Evolutionary conservation across 2,888 invertebrate genomes (phyloP).

Genomic region (Eremobia ochroleuca): DNA sequence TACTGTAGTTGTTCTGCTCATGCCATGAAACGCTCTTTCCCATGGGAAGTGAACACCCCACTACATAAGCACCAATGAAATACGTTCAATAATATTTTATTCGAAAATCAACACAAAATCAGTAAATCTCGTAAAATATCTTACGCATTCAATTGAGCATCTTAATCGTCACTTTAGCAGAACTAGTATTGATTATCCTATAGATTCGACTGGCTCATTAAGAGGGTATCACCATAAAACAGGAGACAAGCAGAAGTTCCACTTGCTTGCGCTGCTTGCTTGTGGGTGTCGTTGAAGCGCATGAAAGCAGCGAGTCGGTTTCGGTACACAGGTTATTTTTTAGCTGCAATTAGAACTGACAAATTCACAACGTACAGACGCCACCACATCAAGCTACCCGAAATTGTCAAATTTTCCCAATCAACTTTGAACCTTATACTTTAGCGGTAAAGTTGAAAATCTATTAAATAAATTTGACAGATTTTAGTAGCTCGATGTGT

Average conservation of each 20-base stretch:
- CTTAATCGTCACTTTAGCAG: constrained; percentile 30
- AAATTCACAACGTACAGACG: neutral
- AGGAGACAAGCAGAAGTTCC: constrained; percentile 18
- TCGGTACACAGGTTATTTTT: neutral
- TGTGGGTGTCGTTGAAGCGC: neutral
- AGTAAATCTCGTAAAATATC: constrained; percentile 25
- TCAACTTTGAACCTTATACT: too few relatives aligned
- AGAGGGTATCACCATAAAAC: neutral
- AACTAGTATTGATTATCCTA: constrained; percentile 40
- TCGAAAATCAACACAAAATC: constrained; percentile 35
- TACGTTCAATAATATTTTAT: neutral
- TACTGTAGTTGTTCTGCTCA: too few relatives aligned
- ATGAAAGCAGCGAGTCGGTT: neutral
- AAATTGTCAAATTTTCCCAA: too few relatives aligned
- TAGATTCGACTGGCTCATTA: constrained; percentile 57
- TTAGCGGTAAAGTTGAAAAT: too few relatives aligned
- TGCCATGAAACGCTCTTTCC: neutral
- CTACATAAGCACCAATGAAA: neutral
- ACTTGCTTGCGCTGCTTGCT: neutral
- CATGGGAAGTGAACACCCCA: neutral
- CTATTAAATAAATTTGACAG: too few relatives aligned
- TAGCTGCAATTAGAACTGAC: neutral
- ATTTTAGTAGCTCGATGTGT: too few relatives aligned
- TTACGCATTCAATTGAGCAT: constrained; percentile 34
- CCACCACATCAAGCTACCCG: too few relatives aligned